These are phyloP conservation scores for Protobothrops flavoviridis DNA, from an alignment of 2,113 vertebrate species.

Conservation along the genomic window DNA sequence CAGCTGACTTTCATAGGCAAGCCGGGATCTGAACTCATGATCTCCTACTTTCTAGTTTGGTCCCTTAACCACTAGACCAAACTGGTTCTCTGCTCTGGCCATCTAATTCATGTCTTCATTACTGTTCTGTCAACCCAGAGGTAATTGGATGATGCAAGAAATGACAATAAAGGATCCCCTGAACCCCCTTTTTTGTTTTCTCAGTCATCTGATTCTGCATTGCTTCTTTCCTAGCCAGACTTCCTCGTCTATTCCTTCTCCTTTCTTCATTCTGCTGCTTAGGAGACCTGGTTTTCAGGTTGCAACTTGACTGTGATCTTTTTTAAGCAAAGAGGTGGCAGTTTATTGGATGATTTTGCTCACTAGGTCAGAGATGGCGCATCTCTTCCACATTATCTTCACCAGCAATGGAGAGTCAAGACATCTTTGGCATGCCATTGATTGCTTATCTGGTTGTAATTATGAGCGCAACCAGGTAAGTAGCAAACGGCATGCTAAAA, in stretches of 20 bases:
- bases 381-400: neutral
- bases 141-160: neutral
- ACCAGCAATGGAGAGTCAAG: neutral
- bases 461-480: neutral
- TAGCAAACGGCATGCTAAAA: neutral
- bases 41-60: neutral
- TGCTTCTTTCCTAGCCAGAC: neutral
- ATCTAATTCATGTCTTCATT: neutral
- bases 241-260: neutral
- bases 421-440: neutral
- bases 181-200: neutral
- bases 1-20: neutral
- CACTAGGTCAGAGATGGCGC: too few species aligned
- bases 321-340: neutral
- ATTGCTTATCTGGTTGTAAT: conserved; percentile 10
- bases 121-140: neutral
- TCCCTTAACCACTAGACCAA: neutral
- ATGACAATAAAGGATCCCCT: neutral
- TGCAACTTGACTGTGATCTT: neutral
- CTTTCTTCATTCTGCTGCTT: neutral
- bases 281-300: accelerated
- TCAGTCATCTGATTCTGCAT: neutral
- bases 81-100: neutral
- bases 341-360: neutral
- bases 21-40: neutral